A percentile compares a stretch with the other conserved stretches of the same genome.
phyloP scores from a whole-genome alignment of 2,113 vertebrate genomes.

The Syrmaticus mikado region DNA sequence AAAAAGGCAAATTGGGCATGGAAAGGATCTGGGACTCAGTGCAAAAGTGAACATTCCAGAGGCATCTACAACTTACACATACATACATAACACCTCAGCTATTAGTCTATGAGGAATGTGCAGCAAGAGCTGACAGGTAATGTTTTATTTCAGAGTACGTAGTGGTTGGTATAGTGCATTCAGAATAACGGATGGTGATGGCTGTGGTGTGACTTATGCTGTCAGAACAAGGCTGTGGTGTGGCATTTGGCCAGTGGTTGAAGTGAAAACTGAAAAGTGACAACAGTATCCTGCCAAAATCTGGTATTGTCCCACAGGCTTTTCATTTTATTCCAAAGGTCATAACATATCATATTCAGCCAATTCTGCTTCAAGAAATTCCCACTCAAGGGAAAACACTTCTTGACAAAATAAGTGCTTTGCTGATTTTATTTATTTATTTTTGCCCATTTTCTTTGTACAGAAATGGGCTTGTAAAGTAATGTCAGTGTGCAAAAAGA shows the following conservation, averaged over 20 bases:
- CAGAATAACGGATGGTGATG: not conserved
- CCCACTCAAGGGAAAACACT: slow-evolving; percentile 24
- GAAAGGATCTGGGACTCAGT: not conserved
- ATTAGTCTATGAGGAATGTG: not conserved
- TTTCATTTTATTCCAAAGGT: slow-evolving; percentile 56
- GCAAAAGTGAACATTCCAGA: slow-evolving; percentile 2
- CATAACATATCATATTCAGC: not conserved
- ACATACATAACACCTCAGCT: not conserved
- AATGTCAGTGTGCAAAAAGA: not conserved
- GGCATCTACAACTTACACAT: not conserved
- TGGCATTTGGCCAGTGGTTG: slow-evolving; percentile 7
- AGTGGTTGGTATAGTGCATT: not conserved
- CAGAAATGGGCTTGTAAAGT: not conserved
- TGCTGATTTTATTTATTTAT: not conserved
- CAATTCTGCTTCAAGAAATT: slow-evolving; percentile 51
- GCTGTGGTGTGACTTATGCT: slow-evolving; percentile 22
- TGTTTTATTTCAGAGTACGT: slow-evolving; percentile 11
- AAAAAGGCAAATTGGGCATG: not conserved
- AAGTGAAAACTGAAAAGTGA: slow-evolving; percentile 47
- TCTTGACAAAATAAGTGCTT: slow-evolving; percentile 38
- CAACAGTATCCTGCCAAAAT: slow-evolving; percentile 52
- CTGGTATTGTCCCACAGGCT: slow-evolving; percentile 32
- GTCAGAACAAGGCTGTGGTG: slow-evolving; percentile 42
- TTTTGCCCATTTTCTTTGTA: not conserved
- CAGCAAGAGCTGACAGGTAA: slow-evolving; percentile 8